Evolutionary conservation across 1,140 invertebrate species (phyloP).

Genomic region (Acarapis woodi): DNA sequence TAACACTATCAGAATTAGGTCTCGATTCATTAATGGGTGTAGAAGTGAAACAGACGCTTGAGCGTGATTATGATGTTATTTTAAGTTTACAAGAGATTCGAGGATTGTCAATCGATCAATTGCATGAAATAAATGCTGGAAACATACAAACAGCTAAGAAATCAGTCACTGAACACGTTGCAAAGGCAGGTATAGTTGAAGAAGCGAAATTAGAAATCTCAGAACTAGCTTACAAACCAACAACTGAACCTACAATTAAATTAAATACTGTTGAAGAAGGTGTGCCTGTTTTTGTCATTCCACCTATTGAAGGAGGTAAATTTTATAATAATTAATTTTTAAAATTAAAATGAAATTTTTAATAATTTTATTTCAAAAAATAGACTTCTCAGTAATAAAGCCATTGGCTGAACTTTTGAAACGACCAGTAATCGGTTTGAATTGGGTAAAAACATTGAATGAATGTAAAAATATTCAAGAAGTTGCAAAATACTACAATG

Average conservation of each 20-base stretch:
- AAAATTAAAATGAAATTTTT: too few relatives aligned
- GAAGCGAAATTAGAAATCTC: slow-evolving; percentile 1
- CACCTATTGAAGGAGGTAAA: slow-evolving; percentile 83
- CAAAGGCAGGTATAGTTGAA: background rate
- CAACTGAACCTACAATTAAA: slow-evolving; percentile 19
- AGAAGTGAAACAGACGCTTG: slow-evolving; percentile 84
- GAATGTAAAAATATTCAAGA: slow-evolving; percentile 27
- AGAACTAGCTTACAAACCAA: slow-evolving; percentile 15
- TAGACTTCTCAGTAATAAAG: slow-evolving; percentile 30
- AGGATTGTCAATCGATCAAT: slow-evolving; percentile 35
- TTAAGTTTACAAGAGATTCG: slow-evolving; percentile 69
- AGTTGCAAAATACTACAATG: slow-evolving; percentile 46
- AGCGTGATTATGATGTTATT: slow-evolving; percentile 62
- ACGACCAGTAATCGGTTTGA: slow-evolving; percentile 55
- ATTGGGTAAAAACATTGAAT: slow-evolving; percentile 42
- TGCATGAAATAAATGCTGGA: slow-evolving; percentile 30
- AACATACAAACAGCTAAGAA: slow-evolving; percentile 12
- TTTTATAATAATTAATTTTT: too few relatives aligned
- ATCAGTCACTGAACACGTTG: background rate
- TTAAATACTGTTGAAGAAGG: slow-evolving; percentile 19
- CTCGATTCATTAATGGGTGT: slow-evolving; percentile 95
- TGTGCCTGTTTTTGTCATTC: slow-evolving; percentile 37
- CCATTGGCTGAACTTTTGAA: slow-evolving; percentile 34
- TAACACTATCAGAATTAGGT: slow-evolving; percentile 61
- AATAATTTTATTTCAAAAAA: too few relatives aligned